phyloP scores from a whole-genome alignment of 2,113 vertebrate genomes.

The Clarias gariepinus region DNA sequence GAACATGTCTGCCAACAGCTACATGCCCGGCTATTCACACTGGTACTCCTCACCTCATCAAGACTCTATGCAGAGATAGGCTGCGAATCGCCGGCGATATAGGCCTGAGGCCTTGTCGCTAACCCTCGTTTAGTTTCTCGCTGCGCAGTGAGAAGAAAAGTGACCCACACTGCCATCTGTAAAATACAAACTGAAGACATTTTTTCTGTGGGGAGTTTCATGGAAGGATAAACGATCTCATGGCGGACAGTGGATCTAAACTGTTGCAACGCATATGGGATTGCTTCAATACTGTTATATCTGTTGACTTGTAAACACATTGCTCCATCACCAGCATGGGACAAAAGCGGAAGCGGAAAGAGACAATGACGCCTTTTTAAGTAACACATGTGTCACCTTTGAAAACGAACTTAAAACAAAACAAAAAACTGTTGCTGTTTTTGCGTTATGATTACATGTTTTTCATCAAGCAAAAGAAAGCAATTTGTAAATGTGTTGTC shows the following conservation, averaged over 20 bases:
- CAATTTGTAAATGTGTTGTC: conserved; percentile 97
- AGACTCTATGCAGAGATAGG: conserved; percentile 98
- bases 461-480: conserved; percentile 72
- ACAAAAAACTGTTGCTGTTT: conserved; percentile 11
- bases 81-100: conserved; percentile 38
- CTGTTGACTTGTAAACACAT: conserved; percentile 74
- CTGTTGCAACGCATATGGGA: conserved; percentile 60
- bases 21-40: conserved; percentile 98
- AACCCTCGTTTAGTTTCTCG: conserved; percentile 61
- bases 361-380: conserved; percentile 21
- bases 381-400: conserved; percentile 39
- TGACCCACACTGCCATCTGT: conserved; percentile 57
- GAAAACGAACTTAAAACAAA: conserved; percentile 40
- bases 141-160: conserved; percentile 63
- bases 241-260: conserved; percentile 64
- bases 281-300: conserved; percentile 64
- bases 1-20: conserved; percentile 96
- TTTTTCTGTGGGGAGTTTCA: conserved; percentile 28
- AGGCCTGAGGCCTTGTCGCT: conserved; percentile 60
- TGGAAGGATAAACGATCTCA: conserved; percentile 55
- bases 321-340: conserved; percentile 67
- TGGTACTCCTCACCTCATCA: conserved; percentile 99
- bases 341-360: conserved; percentile 59
- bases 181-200: conserved; percentile 46
- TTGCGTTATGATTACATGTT: conserved; percentile 64